Percentiles rank a stretch among this genome's conserved stretches.
phyloP scores from a whole-genome alignment of 2,797 vertebrate genomes.

The Pachyuromys duprasi region DNA sequence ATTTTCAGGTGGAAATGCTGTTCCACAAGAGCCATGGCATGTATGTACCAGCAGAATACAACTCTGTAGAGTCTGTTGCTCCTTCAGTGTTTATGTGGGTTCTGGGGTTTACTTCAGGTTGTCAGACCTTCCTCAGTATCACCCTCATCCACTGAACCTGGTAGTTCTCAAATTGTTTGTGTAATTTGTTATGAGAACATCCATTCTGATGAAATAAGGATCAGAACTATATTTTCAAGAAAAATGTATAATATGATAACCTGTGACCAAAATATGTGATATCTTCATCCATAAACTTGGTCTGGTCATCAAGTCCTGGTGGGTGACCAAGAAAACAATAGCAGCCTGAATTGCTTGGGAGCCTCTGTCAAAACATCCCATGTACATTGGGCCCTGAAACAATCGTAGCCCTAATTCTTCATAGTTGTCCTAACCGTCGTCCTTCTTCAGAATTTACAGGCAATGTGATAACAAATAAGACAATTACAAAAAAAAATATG shows the following conservation, averaged over 20 bases:
- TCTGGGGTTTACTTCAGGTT: fast-evolving
- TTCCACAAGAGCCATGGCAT: too few relatives aligned
- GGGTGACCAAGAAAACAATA: background rate
- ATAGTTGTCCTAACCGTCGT: background rate
- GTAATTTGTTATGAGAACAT: background rate
- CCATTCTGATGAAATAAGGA: background rate
- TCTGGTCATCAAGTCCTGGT: background rate
- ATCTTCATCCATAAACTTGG: background rate
- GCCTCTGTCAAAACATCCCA: background rate
- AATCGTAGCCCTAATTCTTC: background rate
- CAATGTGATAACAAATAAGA: background rate
- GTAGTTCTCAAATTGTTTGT: background rate
- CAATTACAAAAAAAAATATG: background rate
- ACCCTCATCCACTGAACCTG: background rate
- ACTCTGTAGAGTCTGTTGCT: background rate
- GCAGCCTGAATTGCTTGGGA: fast-evolving
- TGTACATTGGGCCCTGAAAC: too few relatives aligned
- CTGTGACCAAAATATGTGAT: background rate
- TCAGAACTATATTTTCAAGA: background rate
- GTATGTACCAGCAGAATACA: background rate
- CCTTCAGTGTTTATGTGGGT: background rate
- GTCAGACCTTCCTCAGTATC: background rate
- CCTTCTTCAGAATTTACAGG: background rate
- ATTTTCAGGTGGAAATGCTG: background rate
- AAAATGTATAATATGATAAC: background rate